A percentile compares a stretch with the other conserved stretches of the same genome.
These are phyloP conservation scores for Holcopasites calliopsidis DNA, from an alignment of 1,140 invertebrate species.

Conservation along the genomic window DNA sequence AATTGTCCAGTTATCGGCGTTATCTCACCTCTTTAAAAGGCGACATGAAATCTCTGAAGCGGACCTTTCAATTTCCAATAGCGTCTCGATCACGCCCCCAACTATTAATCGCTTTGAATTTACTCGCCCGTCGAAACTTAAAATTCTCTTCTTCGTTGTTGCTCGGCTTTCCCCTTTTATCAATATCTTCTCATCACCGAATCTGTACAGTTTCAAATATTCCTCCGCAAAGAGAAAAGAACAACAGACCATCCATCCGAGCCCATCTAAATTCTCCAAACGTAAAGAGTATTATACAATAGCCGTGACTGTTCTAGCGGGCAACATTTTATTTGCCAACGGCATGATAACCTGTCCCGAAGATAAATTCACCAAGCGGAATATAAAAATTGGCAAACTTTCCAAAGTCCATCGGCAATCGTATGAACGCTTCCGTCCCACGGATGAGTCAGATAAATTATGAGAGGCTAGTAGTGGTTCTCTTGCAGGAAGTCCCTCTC, in stretches of 20 bases:
- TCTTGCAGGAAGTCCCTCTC: slow-evolving; percentile 38
- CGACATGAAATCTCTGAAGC: slow-evolving; percentile 25
- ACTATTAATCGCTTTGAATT: too few relatives aligned
- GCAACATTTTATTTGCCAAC: neutral
- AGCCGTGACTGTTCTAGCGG: neutral
- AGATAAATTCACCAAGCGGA: neutral
- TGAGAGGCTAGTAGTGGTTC: neutral
- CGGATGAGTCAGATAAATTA: slow-evolving; percentile 46
- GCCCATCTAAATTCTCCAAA: too few relatives aligned
- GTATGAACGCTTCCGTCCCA: neutral
- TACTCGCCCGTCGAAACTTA: neutral
- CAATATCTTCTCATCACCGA: too few relatives aligned
- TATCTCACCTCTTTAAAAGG: slow-evolving; percentile 52
- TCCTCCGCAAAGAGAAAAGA: too few relatives aligned
- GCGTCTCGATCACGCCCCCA: slow-evolving; percentile 20
- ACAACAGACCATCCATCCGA: too few relatives aligned
- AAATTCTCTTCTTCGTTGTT: too few relatives aligned
- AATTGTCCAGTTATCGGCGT: slow-evolving; percentile 36
- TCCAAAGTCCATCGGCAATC: slow-evolving; percentile 1
- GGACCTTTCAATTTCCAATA: slow-evolving; percentile 21
- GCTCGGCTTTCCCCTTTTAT: too few relatives aligned
- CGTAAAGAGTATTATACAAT: neutral
- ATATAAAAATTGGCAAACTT: slow-evolving; percentile 1
- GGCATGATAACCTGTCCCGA: neutral
- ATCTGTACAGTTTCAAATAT: too few relatives aligned